Evolutionary conservation across 2,113 vertebrate species (phyloP).

Genomic region (Cyrtonyx montezumae): DNA sequence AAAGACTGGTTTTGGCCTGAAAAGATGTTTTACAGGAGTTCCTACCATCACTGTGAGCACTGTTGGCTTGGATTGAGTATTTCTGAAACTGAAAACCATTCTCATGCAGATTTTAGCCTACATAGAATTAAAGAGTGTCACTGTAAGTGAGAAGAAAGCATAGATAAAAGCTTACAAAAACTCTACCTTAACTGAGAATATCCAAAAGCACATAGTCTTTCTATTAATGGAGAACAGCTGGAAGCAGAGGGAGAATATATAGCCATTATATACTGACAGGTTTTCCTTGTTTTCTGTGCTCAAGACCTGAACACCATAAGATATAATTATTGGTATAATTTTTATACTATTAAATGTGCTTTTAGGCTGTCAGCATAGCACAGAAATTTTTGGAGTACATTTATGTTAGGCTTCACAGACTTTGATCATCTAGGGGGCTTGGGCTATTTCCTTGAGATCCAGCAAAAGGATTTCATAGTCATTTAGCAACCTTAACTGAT

Average conservation of each 20-base stretch:
- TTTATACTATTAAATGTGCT: not conserved
- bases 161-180: not conserved
- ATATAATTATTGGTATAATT: not conserved
- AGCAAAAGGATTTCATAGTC: not conserved
- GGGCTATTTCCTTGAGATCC: not conserved
- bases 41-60: not conserved
- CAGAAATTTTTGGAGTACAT: not conserved
- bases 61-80: not conserved
- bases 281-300: not conserved
- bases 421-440: not conserved
- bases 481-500: not conserved
- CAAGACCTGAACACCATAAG: not conserved
- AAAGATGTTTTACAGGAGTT: conserved; percentile 4
- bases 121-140: not conserved
- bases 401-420: not conserved
- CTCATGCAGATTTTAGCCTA: not conserved
- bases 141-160: not conserved
- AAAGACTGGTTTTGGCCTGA: not conserved
- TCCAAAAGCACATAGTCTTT: not conserved
- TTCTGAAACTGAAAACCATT: not conserved
- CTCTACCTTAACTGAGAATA: not conserved
- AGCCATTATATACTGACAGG: not conserved
- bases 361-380: not conserved
- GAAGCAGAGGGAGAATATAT: not conserved
- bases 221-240: not conserved